Base-by-base conservation (phyloP, 2,888 invertebrate genomes). In the Asteroscopus sphinx region DNA sequence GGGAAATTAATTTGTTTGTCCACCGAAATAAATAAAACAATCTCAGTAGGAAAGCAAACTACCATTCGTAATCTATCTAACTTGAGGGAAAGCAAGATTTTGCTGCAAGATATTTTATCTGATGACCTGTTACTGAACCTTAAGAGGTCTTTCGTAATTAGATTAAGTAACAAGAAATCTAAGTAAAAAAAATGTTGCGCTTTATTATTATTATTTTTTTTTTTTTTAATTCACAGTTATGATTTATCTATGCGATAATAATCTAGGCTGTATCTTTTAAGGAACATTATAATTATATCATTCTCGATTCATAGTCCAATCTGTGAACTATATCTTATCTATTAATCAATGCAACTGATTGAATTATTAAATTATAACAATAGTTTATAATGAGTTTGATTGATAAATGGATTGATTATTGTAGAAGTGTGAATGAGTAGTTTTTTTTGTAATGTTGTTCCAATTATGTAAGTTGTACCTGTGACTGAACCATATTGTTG, bases 291-390 rank as follows among this genome's bases (percentile, higher is more conserved):
- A 36, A 28, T 64, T 59, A 52, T 17, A 8, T 37, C 52, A 68
- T 46, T 4, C 3, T 12, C 11, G 17, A 61, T 42, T 39, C 25
- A 16, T 16, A 15, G 3, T 7, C 1, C 17, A 45, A 21, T 33
- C 17, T 12, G 16, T 54, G 7, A 40, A 44, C 33, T 33, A 13
- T 25, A 13, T 32, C 21, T 51, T 66, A 66, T 63, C 42, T 42
- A 17, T 47, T 28, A 47, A 69, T 68, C 63, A 47, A 36, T 25
- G n/a, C 26, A 16, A 40, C 35, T 39, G 41, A 58, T 36, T 37
- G 40, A 7, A 17, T 37, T 33, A 53, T 42, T 46, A 9, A 65
- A 55, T 39, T 42, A 32, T 37, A 46, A 46, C 62, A 55, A 62
- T 36, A 32, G 17, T 17, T 13, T 26, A 8, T 39, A 48, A 41